These are phyloP conservation scores for Nannoperca obscura DNA, from an alignment of 2,797 vertebrate genomes.

Conservation along the genomic window DNA sequence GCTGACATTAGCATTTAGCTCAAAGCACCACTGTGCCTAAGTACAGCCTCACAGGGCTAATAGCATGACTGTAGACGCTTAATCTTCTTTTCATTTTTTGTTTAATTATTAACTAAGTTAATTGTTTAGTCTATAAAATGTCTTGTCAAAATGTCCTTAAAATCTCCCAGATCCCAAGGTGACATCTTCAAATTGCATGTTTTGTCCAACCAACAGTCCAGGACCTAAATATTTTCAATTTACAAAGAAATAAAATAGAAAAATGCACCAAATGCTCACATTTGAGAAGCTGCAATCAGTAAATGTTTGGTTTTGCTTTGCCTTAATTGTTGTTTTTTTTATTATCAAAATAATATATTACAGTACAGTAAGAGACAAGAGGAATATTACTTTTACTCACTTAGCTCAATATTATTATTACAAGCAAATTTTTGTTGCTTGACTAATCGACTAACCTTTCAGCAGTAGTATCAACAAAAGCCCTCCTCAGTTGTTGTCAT, in stretches of 20 bases:
- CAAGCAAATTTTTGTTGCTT: too few relatives aligned
- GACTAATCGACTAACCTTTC: neutral
- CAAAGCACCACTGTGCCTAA: too few relatives aligned
- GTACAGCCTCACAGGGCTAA: too few relatives aligned
- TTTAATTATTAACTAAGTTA: neutral
- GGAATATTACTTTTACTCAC: too few relatives aligned
- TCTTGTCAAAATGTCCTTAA: neutral
- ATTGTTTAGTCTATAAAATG: neutral
- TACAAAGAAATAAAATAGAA: too few relatives aligned
- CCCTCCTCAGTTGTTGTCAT: neutral
- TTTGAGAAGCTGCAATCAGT: neutral
- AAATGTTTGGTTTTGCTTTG: neutral
- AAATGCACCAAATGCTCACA: neutral
- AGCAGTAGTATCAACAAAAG: neutral
- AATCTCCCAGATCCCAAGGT: neutral
- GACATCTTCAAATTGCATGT: neutral
- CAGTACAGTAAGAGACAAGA: too few relatives aligned
- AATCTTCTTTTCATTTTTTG: neutral
- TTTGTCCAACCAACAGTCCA: neutral
- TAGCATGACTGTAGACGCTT: neutral
- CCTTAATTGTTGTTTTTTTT: too few relatives aligned
- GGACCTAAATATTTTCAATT: neutral
- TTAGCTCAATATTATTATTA: too few relatives aligned
- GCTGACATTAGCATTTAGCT: too few relatives aligned
- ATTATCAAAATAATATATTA: too few relatives aligned